phyloP scores from a whole-genome alignment of 92 coral and sea anemone genomes.

The Actinostola sp. region DNA sequence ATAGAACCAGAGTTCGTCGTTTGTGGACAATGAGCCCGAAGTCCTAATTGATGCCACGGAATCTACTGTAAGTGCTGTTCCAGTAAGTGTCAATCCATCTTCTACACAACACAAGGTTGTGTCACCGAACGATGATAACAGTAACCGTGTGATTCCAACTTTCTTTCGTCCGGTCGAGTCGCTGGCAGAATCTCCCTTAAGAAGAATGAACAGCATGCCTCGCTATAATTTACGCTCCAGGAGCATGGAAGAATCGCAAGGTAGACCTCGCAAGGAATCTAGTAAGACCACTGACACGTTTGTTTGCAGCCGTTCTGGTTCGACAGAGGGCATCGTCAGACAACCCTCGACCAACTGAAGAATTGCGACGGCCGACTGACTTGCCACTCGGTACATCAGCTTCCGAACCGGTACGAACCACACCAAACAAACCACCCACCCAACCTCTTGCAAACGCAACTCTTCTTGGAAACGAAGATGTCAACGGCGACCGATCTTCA shows the following conservation, averaged over 20 bases:
- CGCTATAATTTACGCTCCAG: conserved; percentile 16
- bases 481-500: conserved; percentile 2
- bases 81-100: conserved; percentile 22
- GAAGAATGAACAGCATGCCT: conserved; percentile 29
- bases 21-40: conserved; percentile 22
- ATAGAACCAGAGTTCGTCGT: not conserved
- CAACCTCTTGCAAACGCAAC: not conserved
- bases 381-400: not conserved
- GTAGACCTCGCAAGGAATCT: conserved; percentile 4
- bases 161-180: conserved; percentile 7
- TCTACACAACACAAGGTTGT: not conserved
- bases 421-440: conserved; percentile 6
- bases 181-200: conserved; percentile 20
- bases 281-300: not conserved
- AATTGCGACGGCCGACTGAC: conserved; percentile 9
- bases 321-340: conserved; percentile 16
- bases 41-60: conserved; percentile 60
- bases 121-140: conserved; percentile 5
- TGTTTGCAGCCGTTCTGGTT: conserved; percentile 22
- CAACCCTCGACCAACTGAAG: not conserved
- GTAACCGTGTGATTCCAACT: not conserved
- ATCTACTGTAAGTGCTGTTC: conserved; percentile 52
- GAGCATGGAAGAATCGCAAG: conserved; percentile 27
- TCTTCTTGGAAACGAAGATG: conserved; percentile 35
- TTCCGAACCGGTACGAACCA: not conserved